Conservation (phyloP, 2,113 vertebrate species). For the Perca fluviatilis region DNA sequence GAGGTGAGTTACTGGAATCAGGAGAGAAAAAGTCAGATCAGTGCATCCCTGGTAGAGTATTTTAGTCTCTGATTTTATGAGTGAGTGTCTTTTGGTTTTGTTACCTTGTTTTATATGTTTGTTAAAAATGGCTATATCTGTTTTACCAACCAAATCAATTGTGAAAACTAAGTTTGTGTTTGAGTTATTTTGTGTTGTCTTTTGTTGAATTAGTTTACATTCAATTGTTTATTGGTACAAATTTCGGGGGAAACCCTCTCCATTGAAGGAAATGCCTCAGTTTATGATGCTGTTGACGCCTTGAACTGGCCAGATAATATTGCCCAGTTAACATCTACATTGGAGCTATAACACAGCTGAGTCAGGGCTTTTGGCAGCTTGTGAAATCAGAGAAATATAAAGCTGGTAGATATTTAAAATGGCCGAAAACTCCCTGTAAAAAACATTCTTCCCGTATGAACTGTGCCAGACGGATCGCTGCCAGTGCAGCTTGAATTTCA, state of each 20-base stretch:
- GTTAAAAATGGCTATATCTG: background rate
- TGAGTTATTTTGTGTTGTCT: background rate
- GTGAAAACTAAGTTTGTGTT: slow-evolving; percentile 6
- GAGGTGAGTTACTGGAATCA: background rate
- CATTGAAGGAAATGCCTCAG: slow-evolving; percentile 67
- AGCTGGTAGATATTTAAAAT: slow-evolving; percentile 67
- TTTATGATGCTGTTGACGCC: slow-evolving; percentile 62
- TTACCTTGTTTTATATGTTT: background rate
- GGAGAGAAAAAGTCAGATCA: background rate
- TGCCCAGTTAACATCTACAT: slow-evolving; percentile 55
- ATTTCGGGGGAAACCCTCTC: slow-evolving; percentile 49
- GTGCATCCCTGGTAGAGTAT: background rate
- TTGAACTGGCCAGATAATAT: slow-evolving; percentile 48
- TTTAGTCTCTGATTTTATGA: background rate
- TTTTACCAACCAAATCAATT: background rate
- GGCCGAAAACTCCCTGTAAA: slow-evolving; percentile 56
- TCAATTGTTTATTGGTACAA: slow-evolving; percentile 43
- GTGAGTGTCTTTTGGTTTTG: background rate
- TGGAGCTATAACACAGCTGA: slow-evolving; percentile 41
- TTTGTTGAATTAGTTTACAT: slow-evolving; percentile 38
- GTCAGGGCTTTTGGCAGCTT: slow-evolving; percentile 33
- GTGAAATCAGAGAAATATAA: slow-evolving; percentile 46
- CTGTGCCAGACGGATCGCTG: slow-evolving; percentile 61
- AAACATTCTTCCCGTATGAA: slow-evolving; percentile 57
- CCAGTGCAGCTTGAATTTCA: slow-evolving; percentile 71